Percentiles rank a stretch among this genome's conserved stretches.
Conservation (phyloP, 2,113 vertebrate genomes). For the Chelonoidis abingdonii region DNA sequence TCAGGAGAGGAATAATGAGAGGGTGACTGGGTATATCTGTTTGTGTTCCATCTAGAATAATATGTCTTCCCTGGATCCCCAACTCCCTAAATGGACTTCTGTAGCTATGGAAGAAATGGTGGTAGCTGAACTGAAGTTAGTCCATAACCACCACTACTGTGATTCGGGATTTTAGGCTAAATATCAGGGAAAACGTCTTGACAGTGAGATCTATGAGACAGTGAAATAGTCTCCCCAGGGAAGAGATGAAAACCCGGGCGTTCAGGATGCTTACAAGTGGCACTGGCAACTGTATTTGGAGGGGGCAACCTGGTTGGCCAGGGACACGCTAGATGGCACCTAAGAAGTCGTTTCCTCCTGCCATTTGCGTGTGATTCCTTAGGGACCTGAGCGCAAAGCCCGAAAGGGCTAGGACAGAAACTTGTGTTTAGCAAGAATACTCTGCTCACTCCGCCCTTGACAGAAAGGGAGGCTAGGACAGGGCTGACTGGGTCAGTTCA, state of each 20-base stretch:
- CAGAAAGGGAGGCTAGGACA: not conserved
- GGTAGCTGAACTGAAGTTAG: not conserved
- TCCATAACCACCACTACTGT: not conserved
- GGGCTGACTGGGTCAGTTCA: not conserved
- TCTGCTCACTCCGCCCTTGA: not conserved
- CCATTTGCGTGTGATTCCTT: accelerated
- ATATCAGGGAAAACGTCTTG: not conserved
- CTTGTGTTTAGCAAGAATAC: not conserved
- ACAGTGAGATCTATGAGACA: not conserved
- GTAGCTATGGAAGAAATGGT: not conserved
- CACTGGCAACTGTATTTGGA: not conserved
- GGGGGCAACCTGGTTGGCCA: not conserved
- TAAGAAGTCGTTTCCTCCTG: not conserved
- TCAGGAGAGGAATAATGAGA: constrained; percentile 20
- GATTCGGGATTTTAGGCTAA: not conserved
- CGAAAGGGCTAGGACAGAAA: not conserved
- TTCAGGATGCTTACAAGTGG: not conserved
- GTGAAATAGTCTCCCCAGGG: not conserved
- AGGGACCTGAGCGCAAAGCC: not conserved
- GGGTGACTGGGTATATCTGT: not conserved
- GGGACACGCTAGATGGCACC: not conserved
- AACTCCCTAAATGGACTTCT: not conserved
- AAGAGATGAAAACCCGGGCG: not conserved
- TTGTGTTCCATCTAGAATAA: not conserved
- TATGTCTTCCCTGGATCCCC: not conserved